These are phyloP conservation scores for Peromyscus maniculatus DNA, from an alignment of 2,113 vertebrate species.

Conservation along the genomic window DNA sequence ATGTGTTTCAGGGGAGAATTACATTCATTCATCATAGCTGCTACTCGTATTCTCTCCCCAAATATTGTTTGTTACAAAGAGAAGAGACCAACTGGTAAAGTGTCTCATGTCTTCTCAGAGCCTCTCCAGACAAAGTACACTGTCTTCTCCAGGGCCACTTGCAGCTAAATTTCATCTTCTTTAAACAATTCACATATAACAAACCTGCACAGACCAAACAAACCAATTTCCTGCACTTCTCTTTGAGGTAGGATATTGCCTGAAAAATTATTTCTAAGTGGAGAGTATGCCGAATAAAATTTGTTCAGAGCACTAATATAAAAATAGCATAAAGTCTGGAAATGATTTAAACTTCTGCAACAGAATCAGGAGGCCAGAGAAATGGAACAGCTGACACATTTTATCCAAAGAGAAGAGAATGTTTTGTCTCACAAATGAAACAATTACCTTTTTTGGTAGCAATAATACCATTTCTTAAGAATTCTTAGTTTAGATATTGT, in stretches of 20 bases:
- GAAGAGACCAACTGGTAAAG: background rate
- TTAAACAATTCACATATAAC: background rate
- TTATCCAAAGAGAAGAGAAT: slow-evolving; percentile 65
- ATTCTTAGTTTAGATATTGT: slow-evolving; percentile 15
- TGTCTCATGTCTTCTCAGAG: background rate
- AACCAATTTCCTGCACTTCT: slow-evolving; percentile 49
- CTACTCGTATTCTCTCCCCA: background rate
- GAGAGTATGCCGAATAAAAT: slow-evolving; percentile 57
- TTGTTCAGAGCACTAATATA: slow-evolving; percentile 76
- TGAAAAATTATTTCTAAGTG: slow-evolving; percentile 63
- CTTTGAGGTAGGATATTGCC: background rate
- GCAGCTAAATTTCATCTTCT: slow-evolving; percentile 36
- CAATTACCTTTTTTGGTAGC: slow-evolving; percentile 3
- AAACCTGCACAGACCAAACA: slow-evolving; percentile 11
- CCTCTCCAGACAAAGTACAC: background rate
- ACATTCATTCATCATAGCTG: background rate
- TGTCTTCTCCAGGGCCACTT: slow-evolving; percentile 31
- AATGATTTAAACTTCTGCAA: slow-evolving; percentile 81
- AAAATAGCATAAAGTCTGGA: slow-evolving; percentile 84
- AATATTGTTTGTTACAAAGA: slow-evolving; percentile 37
- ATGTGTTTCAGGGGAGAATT: slow-evolving; percentile 34
- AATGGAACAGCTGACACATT: slow-evolving; percentile 66
- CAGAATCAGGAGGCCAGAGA: slow-evolving; percentile 61
- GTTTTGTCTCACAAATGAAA: slow-evolving; percentile 34
- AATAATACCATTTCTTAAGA: slow-evolving; percentile 18